Percentiles rank a stretch among this genome's conserved stretches.
phyloP scores from a whole-genome alignment of 2,888 invertebrate genomes.

The Bedellia somnulentella region DNA sequence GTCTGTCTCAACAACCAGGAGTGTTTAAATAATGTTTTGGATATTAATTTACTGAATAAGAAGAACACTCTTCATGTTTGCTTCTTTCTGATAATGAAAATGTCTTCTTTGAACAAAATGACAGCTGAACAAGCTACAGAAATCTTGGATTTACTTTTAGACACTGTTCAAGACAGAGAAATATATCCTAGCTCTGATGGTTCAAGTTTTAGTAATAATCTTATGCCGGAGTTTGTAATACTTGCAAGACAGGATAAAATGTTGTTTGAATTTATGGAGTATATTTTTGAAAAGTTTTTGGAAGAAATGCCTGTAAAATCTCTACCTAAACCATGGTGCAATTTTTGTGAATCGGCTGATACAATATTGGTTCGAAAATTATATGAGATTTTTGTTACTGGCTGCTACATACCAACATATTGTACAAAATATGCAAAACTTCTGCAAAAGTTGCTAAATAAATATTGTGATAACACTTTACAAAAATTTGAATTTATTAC shows the following conservation, averaged over 20 bases:
- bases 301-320: slow-evolving; percentile 36
- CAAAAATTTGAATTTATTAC: slow-evolving; percentile 59
- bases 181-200: slow-evolving; percentile 26
- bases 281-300: slow-evolving; percentile 53
- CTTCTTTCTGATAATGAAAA: slow-evolving; percentile 42
- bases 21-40: slow-evolving; percentile 24
- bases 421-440: slow-evolving; percentile 31
- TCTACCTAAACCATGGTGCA: slow-evolving; percentile 39
- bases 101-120: slow-evolving; percentile 32
- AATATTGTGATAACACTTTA: slow-evolving; percentile 33
- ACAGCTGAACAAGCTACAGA: slow-evolving; percentile 30
- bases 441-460: slow-evolving; percentile 42
- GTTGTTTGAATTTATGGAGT: slow-evolving; percentile 57
- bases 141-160: slow-evolving; percentile 39
- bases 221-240: slow-evolving; percentile 29
- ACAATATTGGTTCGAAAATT: slow-evolving; percentile 36
- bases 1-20: slow-evolving; percentile 25
- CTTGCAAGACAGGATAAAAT: slow-evolving; percentile 42
- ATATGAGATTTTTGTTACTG: slow-evolving; percentile 50
- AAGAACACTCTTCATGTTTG: slow-evolving; percentile 22
- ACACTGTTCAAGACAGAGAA: slow-evolving; percentile 32
- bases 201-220: slow-evolving; percentile 22
- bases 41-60: slow-evolving; percentile 16
- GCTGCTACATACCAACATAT: slow-evolving; percentile 37
- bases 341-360: slow-evolving; percentile 35